Base-by-base conservation (phyloP, 2,113 vertebrate species). In the Elgaria multicarinata region DNA sequence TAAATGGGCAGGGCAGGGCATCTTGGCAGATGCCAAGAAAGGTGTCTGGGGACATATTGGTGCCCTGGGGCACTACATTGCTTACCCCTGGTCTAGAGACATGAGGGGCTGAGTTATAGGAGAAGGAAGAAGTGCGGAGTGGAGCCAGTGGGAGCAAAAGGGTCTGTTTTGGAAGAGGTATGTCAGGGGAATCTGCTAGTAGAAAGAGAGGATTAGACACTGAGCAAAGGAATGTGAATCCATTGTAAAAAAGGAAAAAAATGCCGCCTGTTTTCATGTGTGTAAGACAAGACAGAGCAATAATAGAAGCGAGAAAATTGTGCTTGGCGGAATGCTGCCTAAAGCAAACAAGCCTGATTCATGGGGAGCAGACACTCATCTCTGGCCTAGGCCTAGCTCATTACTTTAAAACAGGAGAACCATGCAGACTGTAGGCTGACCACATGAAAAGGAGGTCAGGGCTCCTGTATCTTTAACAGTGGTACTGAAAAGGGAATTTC, bases 231-330 rank as follows among this genome's bases (percentile, higher is more conserved):
- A 87, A 87, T 87, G 77, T 71, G 76, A 31, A 8, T 55, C 64
- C 77, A 71, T 71, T 80, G 64, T n/a, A 44, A 33, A 33, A 83
- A 39, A 9, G 14, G 26, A 42, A 20, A 58, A 80, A 53, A 76
- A 67, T 33, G 66, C 10, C 64, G 62, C 58, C 77, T 12, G 4
- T 78, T 28, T 39, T 71, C 44, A 31, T 12, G 46, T 53, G 0
- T 67, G 86, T 39, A 55, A 46, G 22, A 71, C 20, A 26, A 80
- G 50, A 53, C 77, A 80, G 76, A 79, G n/a, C 86, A 87, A 80
- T 79, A 36, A 80, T 31, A 28, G 46, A 69, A 67, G 64, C 20
- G 26, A 69, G 36, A 67, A 80, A 69, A 55, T 31, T 80, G 33
- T 80, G 42, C 36, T 80, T 87, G 64, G 44, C 33, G 22, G 64